Evolutionary conservation across 2,888 invertebrate genomes (phyloP).

Genomic region (Ornithoptera priamus): DNA sequence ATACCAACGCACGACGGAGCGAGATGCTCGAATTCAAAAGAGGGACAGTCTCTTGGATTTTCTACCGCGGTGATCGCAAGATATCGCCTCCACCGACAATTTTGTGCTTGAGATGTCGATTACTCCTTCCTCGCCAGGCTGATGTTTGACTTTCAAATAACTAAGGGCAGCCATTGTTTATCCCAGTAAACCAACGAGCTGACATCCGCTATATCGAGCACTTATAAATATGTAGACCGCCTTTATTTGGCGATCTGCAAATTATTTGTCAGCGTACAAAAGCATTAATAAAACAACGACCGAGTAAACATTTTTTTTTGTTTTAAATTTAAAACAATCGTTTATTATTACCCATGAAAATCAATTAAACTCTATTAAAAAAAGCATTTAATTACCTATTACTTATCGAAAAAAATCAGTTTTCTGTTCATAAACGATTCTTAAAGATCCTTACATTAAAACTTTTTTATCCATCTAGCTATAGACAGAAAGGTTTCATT

Average conservation of each 20-base stretch:
- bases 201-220: conserved; percentile 53
- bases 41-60: conserved; percentile 47
- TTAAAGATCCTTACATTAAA: too few relatives aligned
- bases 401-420: neutral
- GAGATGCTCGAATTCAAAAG: conserved; percentile 45
- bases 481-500: too few relatives aligned
- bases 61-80: conserved; percentile 49
- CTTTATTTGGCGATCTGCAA: conserved; percentile 59
- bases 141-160: conserved; percentile 68
- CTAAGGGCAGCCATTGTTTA: conserved; percentile 56
- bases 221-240: conserved; percentile 62
- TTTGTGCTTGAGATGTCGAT: conserved; percentile 67
- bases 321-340: neutral
- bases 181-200: conserved; percentile 51
- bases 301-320: neutral
- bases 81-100: conserved; percentile 53
- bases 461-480: too few relatives aligned
- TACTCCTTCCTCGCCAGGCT: conserved; percentile 48
- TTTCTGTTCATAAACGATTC: neutral
- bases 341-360: neutral
- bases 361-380: neutral
- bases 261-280: conserved; percentile 55
- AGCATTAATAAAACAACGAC: conserved; percentile 46
- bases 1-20: conserved; percentile 34
- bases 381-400: neutral